Conservation (phyloP, 2,888 invertebrate species). For the Clepsis dumicolana region DNA sequence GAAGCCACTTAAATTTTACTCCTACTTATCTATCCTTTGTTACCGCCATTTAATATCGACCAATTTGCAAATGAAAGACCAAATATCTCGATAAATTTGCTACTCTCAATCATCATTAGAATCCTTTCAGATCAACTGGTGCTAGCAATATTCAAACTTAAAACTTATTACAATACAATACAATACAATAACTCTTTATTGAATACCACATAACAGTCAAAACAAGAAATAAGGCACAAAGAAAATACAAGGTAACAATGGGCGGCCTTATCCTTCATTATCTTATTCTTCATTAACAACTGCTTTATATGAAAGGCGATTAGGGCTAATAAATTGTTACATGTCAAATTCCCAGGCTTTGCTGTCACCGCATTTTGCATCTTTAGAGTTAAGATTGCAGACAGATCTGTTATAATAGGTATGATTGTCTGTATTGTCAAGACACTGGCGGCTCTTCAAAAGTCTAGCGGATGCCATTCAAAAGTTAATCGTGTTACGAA, state of each 20-base stretch:
- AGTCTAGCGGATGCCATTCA: slow-evolving; percentile 1
- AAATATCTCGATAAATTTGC: slow-evolving; percentile 14
- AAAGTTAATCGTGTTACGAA: slow-evolving; percentile 13
- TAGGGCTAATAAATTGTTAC: slow-evolving; percentile 42
- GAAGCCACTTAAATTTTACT: slow-evolving; percentile 20
- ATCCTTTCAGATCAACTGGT: slow-evolving; percentile 30
- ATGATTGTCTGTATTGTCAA: not conserved
- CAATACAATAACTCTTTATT: too few relatives aligned
- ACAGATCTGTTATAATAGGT: not conserved
- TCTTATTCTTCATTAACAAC: slow-evolving; percentile 40
- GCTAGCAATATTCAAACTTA: slow-evolving; percentile 23
- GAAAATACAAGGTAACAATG: too few relatives aligned
- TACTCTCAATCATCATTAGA: slow-evolving; percentile 34
- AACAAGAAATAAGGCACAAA: too few relatives aligned
- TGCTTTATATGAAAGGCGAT: slow-evolving; percentile 41
- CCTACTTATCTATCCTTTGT: not conserved
- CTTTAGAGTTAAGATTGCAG: not conserved
- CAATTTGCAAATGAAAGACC: slow-evolving; percentile 30
- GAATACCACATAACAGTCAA: too few relatives aligned
- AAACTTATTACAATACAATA: slow-evolving; percentile 22
- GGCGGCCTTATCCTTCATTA: too few relatives aligned
- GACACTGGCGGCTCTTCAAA: not conserved
- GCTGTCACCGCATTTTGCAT: slow-evolving; percentile 2
- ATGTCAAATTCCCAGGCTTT: not conserved
- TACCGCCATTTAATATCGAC: not conserved